Conservation (phyloP, 1,140 invertebrate species). For the Caenorhabditis brenneri region DNA sequence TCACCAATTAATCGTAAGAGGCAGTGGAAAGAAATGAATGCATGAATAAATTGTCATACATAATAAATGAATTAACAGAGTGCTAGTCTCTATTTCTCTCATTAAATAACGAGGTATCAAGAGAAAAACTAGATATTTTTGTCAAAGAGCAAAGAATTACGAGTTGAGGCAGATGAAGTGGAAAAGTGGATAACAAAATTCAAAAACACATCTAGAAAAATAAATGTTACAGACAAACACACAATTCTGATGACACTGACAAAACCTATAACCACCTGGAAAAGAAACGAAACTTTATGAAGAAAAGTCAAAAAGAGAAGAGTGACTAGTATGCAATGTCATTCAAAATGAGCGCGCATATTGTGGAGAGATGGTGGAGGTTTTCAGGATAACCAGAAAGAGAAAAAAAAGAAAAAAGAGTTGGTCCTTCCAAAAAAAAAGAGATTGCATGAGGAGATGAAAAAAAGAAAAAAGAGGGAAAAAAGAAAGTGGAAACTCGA, state of each 20-base stretch:
- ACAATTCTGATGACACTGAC: not conserved
- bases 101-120: not conserved
- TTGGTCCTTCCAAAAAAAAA: not conserved
- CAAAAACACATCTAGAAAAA: not conserved
- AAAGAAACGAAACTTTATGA: not conserved
- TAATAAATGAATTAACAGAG: constrained; percentile 42
- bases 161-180: not conserved
- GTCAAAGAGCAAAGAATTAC: not conserved
- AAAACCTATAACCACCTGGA: not conserved
- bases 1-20: constrained; percentile 10
- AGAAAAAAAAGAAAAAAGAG: not conserved
- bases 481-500: not conserved
- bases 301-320: not conserved
- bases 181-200: too few species aligned
- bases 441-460: not conserved
- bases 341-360: constrained; percentile 10
- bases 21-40: constrained; percentile 19
- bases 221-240: not conserved
- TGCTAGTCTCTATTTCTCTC: not conserved
- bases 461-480: not conserved
- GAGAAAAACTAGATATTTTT: not conserved
- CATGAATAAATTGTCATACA: constrained; percentile 37
- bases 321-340: constrained; percentile 7
- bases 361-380: not conserved
- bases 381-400: not conserved